Evolutionary conservation across 2,888 invertebrate species (phyloP).

Genomic region (Lumbricus terrestris): DNA sequence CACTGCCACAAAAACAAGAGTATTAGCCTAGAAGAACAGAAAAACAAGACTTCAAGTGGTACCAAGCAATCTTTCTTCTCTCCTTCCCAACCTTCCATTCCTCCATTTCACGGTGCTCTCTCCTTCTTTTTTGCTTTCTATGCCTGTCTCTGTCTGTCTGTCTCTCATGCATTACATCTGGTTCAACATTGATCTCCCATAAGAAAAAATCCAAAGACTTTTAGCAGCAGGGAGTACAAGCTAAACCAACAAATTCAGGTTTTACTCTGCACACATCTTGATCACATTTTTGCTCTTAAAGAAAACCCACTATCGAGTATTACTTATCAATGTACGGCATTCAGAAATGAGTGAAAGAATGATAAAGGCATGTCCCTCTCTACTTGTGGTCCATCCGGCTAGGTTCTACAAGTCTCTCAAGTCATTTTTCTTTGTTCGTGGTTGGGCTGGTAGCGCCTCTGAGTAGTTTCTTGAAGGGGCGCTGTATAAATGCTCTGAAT

Average conservation of each 20-base stretch:
- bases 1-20: neutral
- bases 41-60: neutral
- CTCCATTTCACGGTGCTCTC: neutral
- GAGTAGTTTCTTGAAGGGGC: too few relatives aligned
- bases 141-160: too few relatives aligned
- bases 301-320: neutral
- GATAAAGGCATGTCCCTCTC: conserved; percentile 3
- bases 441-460: too few relatives aligned
- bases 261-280: neutral
- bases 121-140: neutral
- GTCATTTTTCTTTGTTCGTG: too few relatives aligned
- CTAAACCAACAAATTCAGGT: neutral
- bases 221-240: neutral
- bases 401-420: too few relatives aligned
- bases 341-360: neutral
- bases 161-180: neutral
- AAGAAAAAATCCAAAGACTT: neutral
- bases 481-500: too few relatives aligned
- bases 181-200: neutral
- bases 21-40: neutral
- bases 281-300: neutral
- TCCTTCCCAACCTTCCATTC: neutral
- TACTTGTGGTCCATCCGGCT: too few relatives aligned
- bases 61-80: neutral
- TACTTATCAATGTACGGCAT: neutral